Conservation (phyloP, 2,797 vertebrate species). For the Hipposideros larvatus region DNA sequence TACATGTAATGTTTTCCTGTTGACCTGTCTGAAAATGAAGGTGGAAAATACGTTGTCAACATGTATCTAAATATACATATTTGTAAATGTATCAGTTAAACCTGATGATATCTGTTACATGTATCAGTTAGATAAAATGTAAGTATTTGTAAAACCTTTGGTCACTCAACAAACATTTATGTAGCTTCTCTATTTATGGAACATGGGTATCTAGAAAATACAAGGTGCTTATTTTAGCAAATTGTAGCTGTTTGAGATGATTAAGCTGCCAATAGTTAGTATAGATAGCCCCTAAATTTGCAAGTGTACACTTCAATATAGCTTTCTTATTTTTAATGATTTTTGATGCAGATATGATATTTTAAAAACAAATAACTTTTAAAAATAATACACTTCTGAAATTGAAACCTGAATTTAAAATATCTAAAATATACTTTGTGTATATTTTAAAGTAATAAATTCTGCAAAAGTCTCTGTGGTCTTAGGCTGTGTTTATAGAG, state of each 20-base stretch:
- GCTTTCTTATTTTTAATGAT: slow-evolving; percentile 44
- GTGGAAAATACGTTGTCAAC: slow-evolving; percentile 1
- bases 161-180: slow-evolving; percentile 9
- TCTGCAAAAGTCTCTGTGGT: neutral
- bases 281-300: slow-evolving; percentile 6
- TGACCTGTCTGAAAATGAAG: slow-evolving; percentile 11
- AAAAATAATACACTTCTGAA: slow-evolving; percentile 38
- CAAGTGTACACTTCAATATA: slow-evolving; percentile 4
- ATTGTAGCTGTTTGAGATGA: neutral
- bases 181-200: slow-evolving; percentile 6
- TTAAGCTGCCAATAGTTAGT: neutral
- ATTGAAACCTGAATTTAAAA: slow-evolving; percentile 36
- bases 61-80: neutral
- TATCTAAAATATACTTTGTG: neutral
- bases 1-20: slow-evolving; percentile 23
- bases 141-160: slow-evolving; percentile 23
- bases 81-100: slow-evolving; percentile 45
- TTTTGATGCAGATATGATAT: slow-evolving; percentile 39
- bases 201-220: slow-evolving; percentile 16
- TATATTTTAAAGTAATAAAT: slow-evolving; percentile 38
- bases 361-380: slow-evolving; percentile 53
- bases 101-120: slow-evolving; percentile 12
- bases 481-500: neutral
- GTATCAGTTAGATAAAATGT: neutral
- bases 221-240: slow-evolving; percentile 25